Evolutionary conservation across 1,140 invertebrate species (phyloP), one percentile per base, ranked within the genome.

Genomic region (Sarcophaga peregrina): DNA sequence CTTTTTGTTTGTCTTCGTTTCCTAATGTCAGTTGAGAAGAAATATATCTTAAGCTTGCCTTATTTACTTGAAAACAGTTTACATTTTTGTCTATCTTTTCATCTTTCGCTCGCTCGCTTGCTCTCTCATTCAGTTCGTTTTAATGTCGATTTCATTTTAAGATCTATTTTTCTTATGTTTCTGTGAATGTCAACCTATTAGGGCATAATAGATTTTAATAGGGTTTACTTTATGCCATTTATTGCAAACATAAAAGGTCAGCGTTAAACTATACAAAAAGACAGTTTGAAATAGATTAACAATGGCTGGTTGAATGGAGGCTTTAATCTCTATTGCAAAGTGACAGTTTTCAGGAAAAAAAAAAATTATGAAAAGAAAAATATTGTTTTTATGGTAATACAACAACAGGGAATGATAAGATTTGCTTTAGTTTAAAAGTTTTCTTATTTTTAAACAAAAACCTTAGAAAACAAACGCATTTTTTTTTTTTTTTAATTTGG

Each of bases 201-300:
- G 62, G 62, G 62, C 62, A 68, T 68, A 68, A 68, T 68, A 68
- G 62, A 68, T 68, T 68, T 68, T 68, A 68, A 68, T 68, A 68
- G 62, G 62, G 62, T 17, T 68, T 68, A 6, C 20, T 20, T 68
- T 68, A 68, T 68, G 62, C 62, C 62, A 68, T 68, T n/a, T 68
- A 68, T 37, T 37, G 25, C 17, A 25, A 8, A 20, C 17, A 20
- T 68, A 68, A 68, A 68, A 68, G 62, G 62, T 68, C 17, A 68
- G 20, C 20, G 17, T 68, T 25, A 20, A 2, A 37, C 25, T 2
- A n/a, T n/a, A n/a, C n/a, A 9, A 68, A 68, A 25, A 68, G 17
- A 20, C 62, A 68, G 6, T 7, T 68, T 8, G 20, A 68, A 58
- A 58, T 58, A 58, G 54, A 58, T 58, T 58, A 58, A 58, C 54